phyloP scores from a whole-genome alignment of 2,888 invertebrate genomes.

The Leucoptera coffeella region DNA sequence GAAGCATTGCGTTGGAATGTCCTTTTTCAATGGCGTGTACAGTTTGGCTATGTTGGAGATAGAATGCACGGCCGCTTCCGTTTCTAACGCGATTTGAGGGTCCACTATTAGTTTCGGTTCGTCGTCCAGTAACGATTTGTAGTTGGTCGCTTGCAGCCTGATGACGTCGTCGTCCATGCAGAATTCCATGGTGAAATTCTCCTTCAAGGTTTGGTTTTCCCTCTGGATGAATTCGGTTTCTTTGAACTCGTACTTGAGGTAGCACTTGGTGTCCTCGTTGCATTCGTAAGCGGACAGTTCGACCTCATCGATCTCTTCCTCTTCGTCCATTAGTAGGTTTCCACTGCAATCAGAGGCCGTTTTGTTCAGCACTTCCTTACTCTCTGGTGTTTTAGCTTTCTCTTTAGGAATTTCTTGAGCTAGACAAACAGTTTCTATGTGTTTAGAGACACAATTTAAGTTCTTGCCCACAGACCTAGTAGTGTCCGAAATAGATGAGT shows the following conservation, averaged over 20 bases:
- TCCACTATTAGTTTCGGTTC: slow-evolving; percentile 11
- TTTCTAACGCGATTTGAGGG: slow-evolving; percentile 13
- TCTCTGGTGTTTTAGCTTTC: background rate
- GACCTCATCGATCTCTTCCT: slow-evolving; percentile 19
- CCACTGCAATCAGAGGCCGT: background rate
- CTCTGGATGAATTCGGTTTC: slow-evolving; percentile 12
- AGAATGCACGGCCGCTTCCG: slow-evolving; percentile 26
- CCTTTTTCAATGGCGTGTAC: slow-evolving; percentile 34
- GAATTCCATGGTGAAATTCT: slow-evolving; percentile 35
- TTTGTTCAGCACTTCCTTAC: background rate
- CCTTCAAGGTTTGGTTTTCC: slow-evolving; percentile 20
- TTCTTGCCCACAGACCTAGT: background rate
- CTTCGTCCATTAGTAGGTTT: slow-evolving; percentile 6
- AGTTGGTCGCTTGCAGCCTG: slow-evolving; percentile 24
- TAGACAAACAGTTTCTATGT: too few relatives aligned
- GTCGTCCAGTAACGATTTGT: slow-evolving; percentile 16
- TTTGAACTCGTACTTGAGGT: slow-evolving; percentile 15
- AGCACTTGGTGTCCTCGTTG: slow-evolving; percentile 24
- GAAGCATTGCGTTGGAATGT: slow-evolving; percentile 19
- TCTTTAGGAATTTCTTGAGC: too few relatives aligned
- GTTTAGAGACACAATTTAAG: too few relatives aligned
- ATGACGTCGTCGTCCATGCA: slow-evolving; percentile 32
- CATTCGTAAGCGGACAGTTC: slow-evolving; percentile 26
- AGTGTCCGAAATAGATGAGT: slow-evolving; percentile 11
- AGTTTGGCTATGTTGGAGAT: slow-evolving; percentile 24